Conservation (phyloP, 2,113 vertebrate species). For the Furnarius figulus region DNA sequence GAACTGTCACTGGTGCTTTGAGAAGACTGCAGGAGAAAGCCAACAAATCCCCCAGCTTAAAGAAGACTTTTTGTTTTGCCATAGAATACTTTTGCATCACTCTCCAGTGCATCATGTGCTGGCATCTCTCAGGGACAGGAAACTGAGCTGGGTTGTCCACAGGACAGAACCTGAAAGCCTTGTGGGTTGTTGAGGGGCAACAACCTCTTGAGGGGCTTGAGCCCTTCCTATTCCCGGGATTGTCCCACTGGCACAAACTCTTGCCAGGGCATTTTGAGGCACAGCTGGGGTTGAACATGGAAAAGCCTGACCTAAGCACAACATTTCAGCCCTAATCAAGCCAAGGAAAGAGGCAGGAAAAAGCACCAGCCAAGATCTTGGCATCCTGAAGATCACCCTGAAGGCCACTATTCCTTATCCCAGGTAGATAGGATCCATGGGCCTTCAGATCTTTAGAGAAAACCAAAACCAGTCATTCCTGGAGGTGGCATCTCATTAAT, state of each 20-base stretch:
- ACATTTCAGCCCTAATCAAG: not conserved
- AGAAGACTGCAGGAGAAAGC: not conserved
- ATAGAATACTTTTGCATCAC: not conserved
- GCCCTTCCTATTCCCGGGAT: not conserved
- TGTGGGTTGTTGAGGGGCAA: not conserved
- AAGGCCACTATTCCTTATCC: not conserved
- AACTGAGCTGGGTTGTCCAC: not conserved
- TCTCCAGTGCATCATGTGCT: not conserved
- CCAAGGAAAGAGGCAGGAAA: not conserved
- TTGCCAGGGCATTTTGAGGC: not conserved
- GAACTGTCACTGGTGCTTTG: not conserved
- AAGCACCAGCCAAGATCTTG: not conserved
- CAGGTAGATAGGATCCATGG: not conserved
- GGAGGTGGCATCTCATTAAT: not conserved
- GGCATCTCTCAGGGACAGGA: not conserved
- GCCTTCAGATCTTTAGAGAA: not conserved
- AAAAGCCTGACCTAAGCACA: not conserved
- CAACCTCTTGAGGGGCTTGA: not conserved
- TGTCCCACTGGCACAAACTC: not conserved
- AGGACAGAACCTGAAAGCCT: not conserved
- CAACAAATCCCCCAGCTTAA: not conserved
- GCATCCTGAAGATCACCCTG: not conserved
- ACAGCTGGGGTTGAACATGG: fast-evolving
- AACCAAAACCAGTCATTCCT: not conserved
- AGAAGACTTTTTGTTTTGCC: not conserved